Conservation (phyloP, 2,113 vertebrate species). For the Otocyon megalotis region DNA sequence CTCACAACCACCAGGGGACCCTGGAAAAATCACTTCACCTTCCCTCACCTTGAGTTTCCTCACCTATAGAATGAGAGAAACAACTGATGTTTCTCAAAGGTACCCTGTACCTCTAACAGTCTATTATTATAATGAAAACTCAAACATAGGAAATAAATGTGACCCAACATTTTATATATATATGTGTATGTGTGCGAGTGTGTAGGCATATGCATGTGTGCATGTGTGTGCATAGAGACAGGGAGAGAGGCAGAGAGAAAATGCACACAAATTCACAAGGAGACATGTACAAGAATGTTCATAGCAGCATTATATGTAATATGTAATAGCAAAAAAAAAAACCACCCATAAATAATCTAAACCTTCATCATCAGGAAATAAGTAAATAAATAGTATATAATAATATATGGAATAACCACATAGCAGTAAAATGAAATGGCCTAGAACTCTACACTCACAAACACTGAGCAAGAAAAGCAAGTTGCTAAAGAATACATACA, state of each 20-base stretch:
- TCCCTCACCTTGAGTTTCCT: slow-evolving; percentile 58
- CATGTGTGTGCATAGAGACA: background rate
- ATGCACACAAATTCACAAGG: background rate
- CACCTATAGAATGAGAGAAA: slow-evolving; percentile 39
- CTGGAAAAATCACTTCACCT: background rate
- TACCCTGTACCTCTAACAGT: background rate
- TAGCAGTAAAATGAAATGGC: background rate
- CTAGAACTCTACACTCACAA: background rate
- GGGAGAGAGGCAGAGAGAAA: background rate
- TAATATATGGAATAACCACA: background rate
- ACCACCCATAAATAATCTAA: background rate
- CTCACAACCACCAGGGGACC: background rate
- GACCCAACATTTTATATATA: background rate
- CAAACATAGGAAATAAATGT: background rate
- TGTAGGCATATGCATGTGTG: background rate
- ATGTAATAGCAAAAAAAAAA: slow-evolving; percentile 8
- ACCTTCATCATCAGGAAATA: background rate
- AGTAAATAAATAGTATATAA: background rate
- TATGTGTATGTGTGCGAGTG: background rate
- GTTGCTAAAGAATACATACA: background rate
- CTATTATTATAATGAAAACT: slow-evolving; percentile 35
- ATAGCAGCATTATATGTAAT: background rate
- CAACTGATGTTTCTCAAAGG: background rate
- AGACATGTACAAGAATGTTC: background rate
- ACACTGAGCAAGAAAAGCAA: background rate